Percentiles rank a stretch among this genome's conserved stretches.
Conservation (phyloP, 2,113 vertebrate species). For the Scartelaos histophorus region DNA sequence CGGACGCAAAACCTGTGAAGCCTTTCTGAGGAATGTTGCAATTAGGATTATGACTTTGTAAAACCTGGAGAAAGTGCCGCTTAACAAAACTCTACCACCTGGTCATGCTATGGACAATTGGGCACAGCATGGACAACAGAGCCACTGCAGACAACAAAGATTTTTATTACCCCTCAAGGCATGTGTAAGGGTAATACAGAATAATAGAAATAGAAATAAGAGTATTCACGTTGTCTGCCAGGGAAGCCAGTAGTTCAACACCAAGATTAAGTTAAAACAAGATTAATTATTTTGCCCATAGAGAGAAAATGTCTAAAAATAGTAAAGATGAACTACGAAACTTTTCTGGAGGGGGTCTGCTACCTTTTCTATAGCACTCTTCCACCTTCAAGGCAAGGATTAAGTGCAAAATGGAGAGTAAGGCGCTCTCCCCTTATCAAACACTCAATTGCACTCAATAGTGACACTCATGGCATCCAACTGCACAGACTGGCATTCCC, state of each 20-base stretch:
- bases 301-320: not conserved
- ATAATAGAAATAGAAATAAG: slow-evolving; percentile 13
- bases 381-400: no score
- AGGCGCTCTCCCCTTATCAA: no score
- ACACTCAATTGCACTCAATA: no score
- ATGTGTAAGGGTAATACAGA: slow-evolving; percentile 41
- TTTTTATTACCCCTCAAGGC: slow-evolving; percentile 38
- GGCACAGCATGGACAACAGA: slow-evolving; percentile 46
- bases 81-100: slow-evolving; percentile 72
- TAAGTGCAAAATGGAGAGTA: no score
- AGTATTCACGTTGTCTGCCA: slow-evolving; percentile 32
- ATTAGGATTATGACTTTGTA: slow-evolving; percentile 72
- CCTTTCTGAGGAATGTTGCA: slow-evolving; percentile 63
- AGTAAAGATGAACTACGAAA: no score
- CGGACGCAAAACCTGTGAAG: slow-evolving; percentile 39
- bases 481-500: no score
- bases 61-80: slow-evolving; percentile 57
- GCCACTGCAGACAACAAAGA: slow-evolving; percentile 50
- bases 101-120: slow-evolving; percentile 64
- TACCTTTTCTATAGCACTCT: no score
- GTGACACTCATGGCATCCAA: no score
- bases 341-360: no score
- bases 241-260: slow-evolving; percentile 14
- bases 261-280: not conserved
- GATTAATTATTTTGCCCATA: not conserved